A percentile compares a stretch with the other conserved stretches of the same genome.
These are phyloP conservation scores for Leucophenga maculata DNA, from an alignment of 2,888 invertebrate species.

Conservation along the genomic window DNA sequence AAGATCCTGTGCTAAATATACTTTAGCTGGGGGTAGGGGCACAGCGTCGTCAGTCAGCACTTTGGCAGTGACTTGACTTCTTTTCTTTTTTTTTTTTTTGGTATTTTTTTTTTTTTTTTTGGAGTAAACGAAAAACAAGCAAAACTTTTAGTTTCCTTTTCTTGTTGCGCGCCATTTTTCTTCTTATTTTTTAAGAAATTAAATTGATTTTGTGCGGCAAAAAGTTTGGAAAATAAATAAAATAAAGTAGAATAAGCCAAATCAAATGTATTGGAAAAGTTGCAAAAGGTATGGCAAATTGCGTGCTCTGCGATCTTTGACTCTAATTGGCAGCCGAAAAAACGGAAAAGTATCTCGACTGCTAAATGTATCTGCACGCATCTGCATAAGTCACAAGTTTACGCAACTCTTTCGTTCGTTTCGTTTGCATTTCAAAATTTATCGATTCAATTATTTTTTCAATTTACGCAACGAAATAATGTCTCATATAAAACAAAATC, in stretches of 20 bases:
- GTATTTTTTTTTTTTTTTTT: constrained; percentile 30
- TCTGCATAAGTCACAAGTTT: background rate
- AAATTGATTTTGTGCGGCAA: constrained; percentile 57
- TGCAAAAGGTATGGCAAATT: background rate
- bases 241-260: constrained; percentile 11
- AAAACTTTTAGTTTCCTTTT: constrained; percentile 22
- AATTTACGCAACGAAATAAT: constrained; percentile 51
- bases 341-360: too few species aligned
- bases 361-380: too few species aligned
- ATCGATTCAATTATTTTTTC: constrained; percentile 64
- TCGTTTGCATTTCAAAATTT: constrained; percentile 23
- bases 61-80: constrained; percentile 63
- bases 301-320: background rate
- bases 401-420: constrained; percentile 22
- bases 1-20: too few species aligned
- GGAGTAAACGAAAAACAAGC: constrained; percentile 13
- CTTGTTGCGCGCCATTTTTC: constrained; percentile 24
- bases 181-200: constrained; percentile 50
- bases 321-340: background rate
- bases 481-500: constrained; percentile 49
- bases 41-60: background rate
- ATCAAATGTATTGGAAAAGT: constrained; percentile 19
- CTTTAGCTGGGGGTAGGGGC: background rate
- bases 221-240: constrained; percentile 43
- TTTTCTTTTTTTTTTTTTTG: constrained; percentile 34